Evolutionary conservation across 2,888 invertebrate genomes (phyloP).

Genomic region (Macrosiphum euphorbiae): DNA sequence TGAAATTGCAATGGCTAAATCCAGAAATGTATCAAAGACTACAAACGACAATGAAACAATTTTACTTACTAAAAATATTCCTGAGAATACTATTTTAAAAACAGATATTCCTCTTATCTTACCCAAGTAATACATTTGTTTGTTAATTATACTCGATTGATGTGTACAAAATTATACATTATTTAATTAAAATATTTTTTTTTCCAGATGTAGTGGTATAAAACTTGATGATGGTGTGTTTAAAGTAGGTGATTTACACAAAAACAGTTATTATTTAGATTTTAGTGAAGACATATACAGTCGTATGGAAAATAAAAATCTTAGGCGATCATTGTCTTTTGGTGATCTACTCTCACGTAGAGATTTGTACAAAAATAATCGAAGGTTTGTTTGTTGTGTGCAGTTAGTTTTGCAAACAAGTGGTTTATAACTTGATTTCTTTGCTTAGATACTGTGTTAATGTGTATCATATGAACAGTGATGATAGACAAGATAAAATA

Average conservation of each 20-base stretch:
- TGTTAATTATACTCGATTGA: neutral
- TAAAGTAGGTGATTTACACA: conserved; percentile 61
- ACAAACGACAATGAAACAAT: conserved; percentile 3
- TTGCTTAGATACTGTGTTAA: conserved; percentile 56
- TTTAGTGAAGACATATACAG: conserved; percentile 60
- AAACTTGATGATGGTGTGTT: conserved; percentile 62
- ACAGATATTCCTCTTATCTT: conserved; percentile 44
- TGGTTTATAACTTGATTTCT: neutral
- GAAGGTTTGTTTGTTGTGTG: conserved; percentile 25
- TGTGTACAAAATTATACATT: neutral
- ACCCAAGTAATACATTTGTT: conserved; percentile 42
- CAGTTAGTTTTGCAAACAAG: neutral
- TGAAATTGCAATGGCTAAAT: conserved; percentile 56
- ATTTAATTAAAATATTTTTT: neutral
- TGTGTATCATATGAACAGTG: conserved; percentile 56
- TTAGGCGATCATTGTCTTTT: conserved; percentile 58
- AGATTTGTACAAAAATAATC: conserved; percentile 61
- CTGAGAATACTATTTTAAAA: neutral
- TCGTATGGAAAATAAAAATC: conserved; percentile 51
- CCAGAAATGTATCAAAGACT: conserved; percentile 28
- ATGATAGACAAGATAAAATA: conserved; percentile 41
- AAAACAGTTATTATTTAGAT: conserved; percentile 61
- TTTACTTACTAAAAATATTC: conserved; percentile 1
- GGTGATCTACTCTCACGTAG: conserved; percentile 58
- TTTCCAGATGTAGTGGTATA: conserved; percentile 57